phyloP scores from a whole-genome alignment of 2,797 vertebrate species.

The Buceros bicornis region DNA sequence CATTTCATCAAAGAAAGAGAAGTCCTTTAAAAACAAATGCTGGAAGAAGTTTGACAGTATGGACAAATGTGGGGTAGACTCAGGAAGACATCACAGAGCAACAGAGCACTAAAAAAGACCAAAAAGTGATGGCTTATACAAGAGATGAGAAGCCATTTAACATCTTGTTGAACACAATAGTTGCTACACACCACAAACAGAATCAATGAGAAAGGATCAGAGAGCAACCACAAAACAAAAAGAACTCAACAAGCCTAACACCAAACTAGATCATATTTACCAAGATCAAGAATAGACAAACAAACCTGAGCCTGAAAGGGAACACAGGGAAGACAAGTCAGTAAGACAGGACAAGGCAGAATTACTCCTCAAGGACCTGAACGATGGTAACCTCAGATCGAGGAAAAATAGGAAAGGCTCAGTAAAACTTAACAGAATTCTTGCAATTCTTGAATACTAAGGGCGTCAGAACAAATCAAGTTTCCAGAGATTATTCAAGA shows the following conservation, averaged over 20 bases:
- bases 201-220: background rate
- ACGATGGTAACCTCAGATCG: background rate
- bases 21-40: background rate
- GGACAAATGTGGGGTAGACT: background rate
- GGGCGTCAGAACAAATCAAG: background rate
- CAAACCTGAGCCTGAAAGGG: background rate
- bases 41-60: background rate
- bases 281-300: background rate
- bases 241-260: background rate
- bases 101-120: background rate
- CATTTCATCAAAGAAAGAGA: background rate
- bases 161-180: background rate
- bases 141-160: background rate
- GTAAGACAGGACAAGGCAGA: background rate
- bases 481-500: background rate
- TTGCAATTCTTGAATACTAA: background rate
- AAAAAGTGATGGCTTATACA: background rate
- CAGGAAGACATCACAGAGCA: background rate
- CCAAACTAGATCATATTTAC: background rate
- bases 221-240: background rate
- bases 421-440: background rate
- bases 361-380: background rate
- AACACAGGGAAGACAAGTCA: background rate
- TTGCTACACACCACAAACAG: background rate
- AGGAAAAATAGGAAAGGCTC: background rate